A percentile compares a stretch with the other conserved stretches of the same genome.
Conservation (phyloP, 2,888 invertebrate genomes). For the Epinotia nisella region DNA sequence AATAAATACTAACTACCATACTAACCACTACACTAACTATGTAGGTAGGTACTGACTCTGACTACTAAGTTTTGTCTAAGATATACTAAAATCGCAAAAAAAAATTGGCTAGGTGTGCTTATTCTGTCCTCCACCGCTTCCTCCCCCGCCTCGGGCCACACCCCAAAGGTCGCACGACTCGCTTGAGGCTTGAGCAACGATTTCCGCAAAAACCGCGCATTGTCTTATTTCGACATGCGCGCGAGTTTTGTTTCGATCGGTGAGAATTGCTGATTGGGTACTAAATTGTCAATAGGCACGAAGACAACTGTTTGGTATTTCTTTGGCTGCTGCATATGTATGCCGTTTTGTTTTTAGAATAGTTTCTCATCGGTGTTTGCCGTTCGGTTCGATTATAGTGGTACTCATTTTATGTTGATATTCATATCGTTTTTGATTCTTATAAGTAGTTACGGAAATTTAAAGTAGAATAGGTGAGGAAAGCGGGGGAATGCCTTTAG, state of each 20-base stretch:
- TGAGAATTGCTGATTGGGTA: slow-evolving; percentile 45
- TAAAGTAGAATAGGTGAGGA: background rate
- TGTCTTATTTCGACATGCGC: slow-evolving; percentile 64
- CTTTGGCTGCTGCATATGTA: slow-evolving; percentile 8
- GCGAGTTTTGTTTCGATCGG: slow-evolving; percentile 48
- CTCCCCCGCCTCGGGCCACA: slow-evolving; percentile 52
- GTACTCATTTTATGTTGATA: background rate
- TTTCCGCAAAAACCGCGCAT: slow-evolving; percentile 75
- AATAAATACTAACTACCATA: too few relatives aligned
- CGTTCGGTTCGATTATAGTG: too few relatives aligned
- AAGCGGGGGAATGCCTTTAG: too few relatives aligned
- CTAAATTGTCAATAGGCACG: slow-evolving; percentile 29
- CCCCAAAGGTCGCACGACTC: slow-evolving; percentile 66
- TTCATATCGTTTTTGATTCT: background rate
- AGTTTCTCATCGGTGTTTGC: background rate
- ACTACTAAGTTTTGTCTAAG: too few relatives aligned
- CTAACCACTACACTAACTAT: too few relatives aligned
- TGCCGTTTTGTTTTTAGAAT: background rate
- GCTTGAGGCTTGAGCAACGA: slow-evolving; percentile 69
- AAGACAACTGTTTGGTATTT: slow-evolving; percentile 17
- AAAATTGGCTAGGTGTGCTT: too few relatives aligned
- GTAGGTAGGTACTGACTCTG: too few relatives aligned
- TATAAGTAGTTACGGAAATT: background rate
- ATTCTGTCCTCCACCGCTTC: background rate
- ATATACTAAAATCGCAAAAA: too few relatives aligned